A percentile compares a stretch with the other conserved stretches of the same genome.
These are phyloP conservation scores for Larimichthys polyactis DNA, from an alignment of 2,113 vertebrate genomes.

Conservation along the genomic window DNA sequence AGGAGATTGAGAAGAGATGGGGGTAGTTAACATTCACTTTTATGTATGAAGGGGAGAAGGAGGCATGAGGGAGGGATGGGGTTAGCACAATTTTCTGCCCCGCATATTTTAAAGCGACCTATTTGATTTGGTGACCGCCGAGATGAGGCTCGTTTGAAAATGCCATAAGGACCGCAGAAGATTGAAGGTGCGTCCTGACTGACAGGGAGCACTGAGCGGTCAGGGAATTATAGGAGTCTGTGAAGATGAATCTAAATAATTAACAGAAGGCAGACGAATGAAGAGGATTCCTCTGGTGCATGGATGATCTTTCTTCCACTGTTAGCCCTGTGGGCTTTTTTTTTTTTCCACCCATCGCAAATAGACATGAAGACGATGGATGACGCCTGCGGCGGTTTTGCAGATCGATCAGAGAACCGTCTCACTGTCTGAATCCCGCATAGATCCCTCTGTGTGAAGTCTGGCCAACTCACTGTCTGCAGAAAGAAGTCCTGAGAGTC, in stretches of 20 bases:
- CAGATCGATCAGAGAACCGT: constrained; percentile 74
- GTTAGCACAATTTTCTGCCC: constrained; percentile 25
- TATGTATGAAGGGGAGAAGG: constrained; percentile 61
- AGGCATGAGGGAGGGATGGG: constrained; percentile 39
- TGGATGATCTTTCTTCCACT: constrained; percentile 47
- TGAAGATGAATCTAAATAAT: constrained; percentile 70
- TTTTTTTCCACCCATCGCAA: constrained; percentile 20
- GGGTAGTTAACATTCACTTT: constrained; percentile 73
- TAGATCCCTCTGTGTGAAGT: constrained; percentile 72
- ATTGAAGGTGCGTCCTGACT: constrained; percentile 45
- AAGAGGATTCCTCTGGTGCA: constrained; percentile 48
- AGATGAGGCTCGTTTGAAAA: constrained; percentile 43
- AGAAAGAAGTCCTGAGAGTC: constrained; percentile 41
- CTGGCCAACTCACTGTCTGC: constrained; percentile 51
- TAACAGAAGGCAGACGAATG: constrained; percentile 57
- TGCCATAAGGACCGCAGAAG: constrained; percentile 17
- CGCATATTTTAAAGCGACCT: constrained; percentile 66
- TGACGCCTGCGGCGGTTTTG: constrained; percentile 71
- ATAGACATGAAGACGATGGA: constrained; percentile 70
- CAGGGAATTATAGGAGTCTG: constrained; percentile 48
- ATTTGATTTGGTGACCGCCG: constrained; percentile 61
- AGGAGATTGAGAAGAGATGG: constrained; percentile 58
- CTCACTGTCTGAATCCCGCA: constrained; percentile 72
- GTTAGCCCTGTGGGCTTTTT: constrained; percentile 36
- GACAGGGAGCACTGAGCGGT: constrained; percentile 32